Conservation (phyloP, 1,140 invertebrate species). For the Penaeus japonicus region DNA sequence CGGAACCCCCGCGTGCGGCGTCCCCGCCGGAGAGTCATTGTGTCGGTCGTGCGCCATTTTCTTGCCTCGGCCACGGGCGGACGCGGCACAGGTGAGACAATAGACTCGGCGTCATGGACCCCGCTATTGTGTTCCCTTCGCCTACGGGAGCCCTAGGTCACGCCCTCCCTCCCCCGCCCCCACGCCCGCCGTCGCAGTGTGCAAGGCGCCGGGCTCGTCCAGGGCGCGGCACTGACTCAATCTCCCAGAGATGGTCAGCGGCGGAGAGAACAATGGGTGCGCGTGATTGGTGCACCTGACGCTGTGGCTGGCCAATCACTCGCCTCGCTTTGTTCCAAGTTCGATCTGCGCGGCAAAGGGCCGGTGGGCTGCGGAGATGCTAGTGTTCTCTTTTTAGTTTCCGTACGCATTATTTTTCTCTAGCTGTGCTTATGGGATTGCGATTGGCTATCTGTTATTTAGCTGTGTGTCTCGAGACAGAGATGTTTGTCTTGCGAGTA, state of each 20-base stretch:
- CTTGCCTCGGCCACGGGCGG: not conserved
- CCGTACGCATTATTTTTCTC: too few relatives aligned
- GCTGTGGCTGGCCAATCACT: constrained; percentile 43
- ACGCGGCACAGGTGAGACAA: constrained; percentile 3
- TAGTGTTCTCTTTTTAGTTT: not conserved
- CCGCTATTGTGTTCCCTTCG: not conserved
- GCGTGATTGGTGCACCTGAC: constrained; percentile 52
- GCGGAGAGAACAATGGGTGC: constrained; percentile 34
- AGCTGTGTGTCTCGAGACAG: too few relatives aligned
- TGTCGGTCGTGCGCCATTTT: not conserved
- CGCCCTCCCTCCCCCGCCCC: not conserved
- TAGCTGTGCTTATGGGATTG: too few relatives aligned
- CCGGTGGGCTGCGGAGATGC: not conserved
- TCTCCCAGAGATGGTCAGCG: too few relatives aligned
- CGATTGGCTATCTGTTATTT: too few relatives aligned
- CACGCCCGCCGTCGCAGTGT: not conserved
- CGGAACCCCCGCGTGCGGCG: too few relatives aligned
- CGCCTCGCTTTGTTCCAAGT: constrained; percentile 42
- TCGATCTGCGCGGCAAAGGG: constrained; percentile 49
- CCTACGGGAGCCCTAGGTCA: too few relatives aligned
- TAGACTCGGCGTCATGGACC: not conserved
- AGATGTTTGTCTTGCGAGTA: too few relatives aligned
- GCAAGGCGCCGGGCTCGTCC: too few relatives aligned
- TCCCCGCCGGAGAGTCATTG: too few relatives aligned
- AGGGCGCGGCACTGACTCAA: too few relatives aligned